Conservation (phyloP, 2,797 vertebrate species). For the Martes flavigula region DNA sequence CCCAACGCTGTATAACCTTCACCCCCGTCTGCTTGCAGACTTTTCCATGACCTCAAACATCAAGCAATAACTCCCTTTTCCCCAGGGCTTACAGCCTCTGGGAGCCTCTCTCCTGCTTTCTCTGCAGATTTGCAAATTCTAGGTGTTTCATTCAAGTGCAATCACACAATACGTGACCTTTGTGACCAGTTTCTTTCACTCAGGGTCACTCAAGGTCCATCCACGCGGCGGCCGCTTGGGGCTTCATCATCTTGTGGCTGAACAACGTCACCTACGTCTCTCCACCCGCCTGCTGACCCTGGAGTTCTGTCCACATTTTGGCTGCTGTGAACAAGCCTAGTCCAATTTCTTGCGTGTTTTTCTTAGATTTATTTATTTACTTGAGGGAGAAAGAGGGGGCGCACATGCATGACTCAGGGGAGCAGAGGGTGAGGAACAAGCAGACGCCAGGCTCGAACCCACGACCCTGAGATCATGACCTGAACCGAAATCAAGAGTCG, state of each 20-base stretch:
- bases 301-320: neutral
- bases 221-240: fast-evolving
- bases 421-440: neutral
- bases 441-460: neutral
- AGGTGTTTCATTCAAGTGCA: fast-evolving
- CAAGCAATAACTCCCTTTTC: no score
- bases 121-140: neutral
- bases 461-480: neutral
- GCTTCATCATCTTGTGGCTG: neutral
- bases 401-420: neutral
- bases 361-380: neutral
- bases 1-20: neutral
- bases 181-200: neutral
- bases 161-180: neutral
- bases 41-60: neutral
- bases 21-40: neutral
- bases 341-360: no score
- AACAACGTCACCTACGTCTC: neutral
- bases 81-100: neutral
- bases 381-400: no score
- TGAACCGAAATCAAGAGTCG: neutral
- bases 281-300: neutral
- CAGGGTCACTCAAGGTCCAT: neutral
- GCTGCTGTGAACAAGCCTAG: neutral
- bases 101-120: neutral